These are phyloP conservation scores for Meta bourneti DNA, from an alignment of 2,888 invertebrate genomes.

Conservation along the genomic window DNA sequence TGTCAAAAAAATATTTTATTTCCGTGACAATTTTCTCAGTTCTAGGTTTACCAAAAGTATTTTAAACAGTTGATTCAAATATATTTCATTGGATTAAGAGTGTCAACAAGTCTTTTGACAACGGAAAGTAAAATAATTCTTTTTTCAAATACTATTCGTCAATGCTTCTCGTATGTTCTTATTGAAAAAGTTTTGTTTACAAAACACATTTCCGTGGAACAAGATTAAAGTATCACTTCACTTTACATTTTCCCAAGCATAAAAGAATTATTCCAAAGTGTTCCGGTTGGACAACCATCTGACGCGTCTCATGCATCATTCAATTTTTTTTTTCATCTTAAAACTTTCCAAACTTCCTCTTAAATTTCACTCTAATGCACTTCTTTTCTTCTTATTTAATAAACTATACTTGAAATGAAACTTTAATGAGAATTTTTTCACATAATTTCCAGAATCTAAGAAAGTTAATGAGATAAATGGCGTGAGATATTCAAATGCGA, in stretches of 20 bases:
- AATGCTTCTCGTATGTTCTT: too few relatives aligned
- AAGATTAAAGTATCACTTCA: not conserved
- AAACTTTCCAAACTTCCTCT: not conserved
- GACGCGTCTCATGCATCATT: not conserved
- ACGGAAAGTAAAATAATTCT: too few relatives aligned
- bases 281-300: not conserved
- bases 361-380: not conserved
- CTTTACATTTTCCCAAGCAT: not conserved
- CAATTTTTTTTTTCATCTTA: not conserved
- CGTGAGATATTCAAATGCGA: constrained; percentile 18
- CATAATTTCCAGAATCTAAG: not conserved
- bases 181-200: not conserved
- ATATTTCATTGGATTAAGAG: too few relatives aligned
- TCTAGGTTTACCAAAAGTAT: too few relatives aligned
- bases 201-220: not conserved
- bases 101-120: too few relatives aligned
- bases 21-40: too few relatives aligned
- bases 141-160: too few relatives aligned
- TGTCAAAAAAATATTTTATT: too few relatives aligned
- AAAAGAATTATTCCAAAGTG: not conserved
- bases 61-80: too few relatives aligned
- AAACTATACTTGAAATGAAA: not conserved
- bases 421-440: not conserved
- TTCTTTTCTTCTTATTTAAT: not conserved
- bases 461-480: not conserved